Conservation (phyloP, 1,140 invertebrate species). For the Polyergus mexicanus region DNA sequence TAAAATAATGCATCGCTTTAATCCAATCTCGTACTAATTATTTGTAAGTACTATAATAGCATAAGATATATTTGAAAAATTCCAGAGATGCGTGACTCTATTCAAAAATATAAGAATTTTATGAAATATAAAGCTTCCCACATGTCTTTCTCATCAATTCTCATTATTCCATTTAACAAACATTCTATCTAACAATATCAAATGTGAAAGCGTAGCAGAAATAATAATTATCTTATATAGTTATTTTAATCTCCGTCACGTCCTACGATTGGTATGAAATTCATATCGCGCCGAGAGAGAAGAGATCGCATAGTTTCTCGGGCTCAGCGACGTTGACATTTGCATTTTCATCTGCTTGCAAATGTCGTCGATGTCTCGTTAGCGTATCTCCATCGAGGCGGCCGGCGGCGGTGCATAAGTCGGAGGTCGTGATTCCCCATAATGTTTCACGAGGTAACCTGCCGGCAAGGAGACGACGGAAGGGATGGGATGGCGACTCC, state of each 20-base stretch:
- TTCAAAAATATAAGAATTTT: neutral
- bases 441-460: slow-evolving; percentile 15
- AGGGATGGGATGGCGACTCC: neutral
- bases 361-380: slow-evolving; percentile 73
- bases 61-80: neutral
- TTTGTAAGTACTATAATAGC: neutral
- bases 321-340: slow-evolving; percentile 11
- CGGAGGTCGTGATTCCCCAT: slow-evolving; percentile 32
- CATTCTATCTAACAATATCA: neutral
- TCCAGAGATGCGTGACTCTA: neutral
- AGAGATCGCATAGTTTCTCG: slow-evolving; percentile 16
- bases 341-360: slow-evolving; percentile 53
- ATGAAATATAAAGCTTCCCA: neutral
- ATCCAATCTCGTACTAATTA: neutral
- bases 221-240: slow-evolving; percentile 23
- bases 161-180: neutral
- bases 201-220: neutral
- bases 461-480: neutral
- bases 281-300: slow-evolving; percentile 29
- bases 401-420: slow-evolving; percentile 46
- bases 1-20: neutral
- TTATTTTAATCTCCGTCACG: slow-evolving; percentile 50
- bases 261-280: slow-evolving; percentile 43
- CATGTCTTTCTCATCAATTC: neutral
- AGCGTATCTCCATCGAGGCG: slow-evolving; percentile 64